These are phyloP conservation scores for Nothobranchius kuhntae DNA, from an alignment of 2,113 vertebrate genomes.

Conservation along the genomic window DNA sequence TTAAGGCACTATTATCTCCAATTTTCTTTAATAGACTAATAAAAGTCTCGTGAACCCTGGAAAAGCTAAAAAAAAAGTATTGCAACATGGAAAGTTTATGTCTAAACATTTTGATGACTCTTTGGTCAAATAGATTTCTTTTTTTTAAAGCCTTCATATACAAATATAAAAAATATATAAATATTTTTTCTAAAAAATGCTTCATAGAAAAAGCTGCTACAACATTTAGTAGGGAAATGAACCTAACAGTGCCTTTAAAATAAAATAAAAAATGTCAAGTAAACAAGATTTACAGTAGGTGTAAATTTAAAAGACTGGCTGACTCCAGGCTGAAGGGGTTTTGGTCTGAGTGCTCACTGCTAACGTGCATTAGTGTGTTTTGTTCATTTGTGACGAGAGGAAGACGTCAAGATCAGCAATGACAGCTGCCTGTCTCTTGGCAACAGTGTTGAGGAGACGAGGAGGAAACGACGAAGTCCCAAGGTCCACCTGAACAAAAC, in stretches of 20 bases:
- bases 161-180: conserved; percentile 61
- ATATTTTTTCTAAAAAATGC: conserved; percentile 38
- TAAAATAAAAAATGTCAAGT: conserved; percentile 55
- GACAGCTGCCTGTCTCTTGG: conserved; percentile 85
- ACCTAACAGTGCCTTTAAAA: conserved; percentile 63
- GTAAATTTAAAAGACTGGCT: conserved; percentile 62
- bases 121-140: conserved; percentile 63
- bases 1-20: no score
- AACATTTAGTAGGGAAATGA: conserved; percentile 42
- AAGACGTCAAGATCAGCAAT: conserved; percentile 86
- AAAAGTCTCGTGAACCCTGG: neutral
- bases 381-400: conserved; percentile 70
- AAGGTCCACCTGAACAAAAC: conserved; percentile 85
- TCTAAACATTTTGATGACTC: conserved; percentile 20
- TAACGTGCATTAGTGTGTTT: conserved; percentile 19
- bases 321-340: conserved; percentile 12
- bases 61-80: conserved; percentile 8
- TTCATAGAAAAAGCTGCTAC: conserved; percentile 58
- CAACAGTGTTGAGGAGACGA: conserved; percentile 78
- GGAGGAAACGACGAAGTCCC: conserved; percentile 86
- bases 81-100: conserved; percentile 4
- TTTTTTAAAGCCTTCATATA: conserved; percentile 29
- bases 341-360: conserved; percentile 63
- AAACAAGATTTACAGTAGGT: conserved; percentile 62
- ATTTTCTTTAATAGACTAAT: no score